Evolutionary conservation across 2,888 invertebrate genomes (phyloP).

Genomic region (Coremacera marginata): DNA sequence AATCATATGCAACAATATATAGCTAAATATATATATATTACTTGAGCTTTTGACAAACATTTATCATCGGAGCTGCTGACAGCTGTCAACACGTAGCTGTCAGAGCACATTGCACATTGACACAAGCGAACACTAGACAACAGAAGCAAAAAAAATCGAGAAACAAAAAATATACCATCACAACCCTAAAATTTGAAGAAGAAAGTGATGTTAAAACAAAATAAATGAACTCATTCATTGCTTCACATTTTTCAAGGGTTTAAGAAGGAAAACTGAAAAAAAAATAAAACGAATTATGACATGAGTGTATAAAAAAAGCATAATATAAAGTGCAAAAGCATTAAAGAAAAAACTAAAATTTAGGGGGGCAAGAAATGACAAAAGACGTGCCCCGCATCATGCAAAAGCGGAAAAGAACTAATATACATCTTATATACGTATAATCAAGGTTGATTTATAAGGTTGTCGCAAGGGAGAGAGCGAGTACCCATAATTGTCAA

Average conservation of each 20-base stretch:
- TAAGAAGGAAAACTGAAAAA: slow-evolving; percentile 14
- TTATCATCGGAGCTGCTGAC: slow-evolving; percentile 62
- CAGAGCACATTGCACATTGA: slow-evolving; percentile 45
- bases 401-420: neutral
- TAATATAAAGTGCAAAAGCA: slow-evolving; percentile 37
- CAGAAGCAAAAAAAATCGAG: slow-evolving; percentile 19
- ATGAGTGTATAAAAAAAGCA: slow-evolving; percentile 21
- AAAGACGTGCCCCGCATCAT: slow-evolving; percentile 34
- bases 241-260: slow-evolving; percentile 11
- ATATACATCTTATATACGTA: slow-evolving; percentile 20
- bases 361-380: slow-evolving; percentile 40
- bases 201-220: slow-evolving; percentile 11
- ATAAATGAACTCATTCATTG: slow-evolving; percentile 30
- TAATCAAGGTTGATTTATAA: no score
- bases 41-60: slow-evolving; percentile 56
- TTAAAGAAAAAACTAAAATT: slow-evolving; percentile 40
- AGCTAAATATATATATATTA: neutral
- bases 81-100: slow-evolving; percentile 58
- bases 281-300: slow-evolving; percentile 23
- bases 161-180: slow-evolving; percentile 23
- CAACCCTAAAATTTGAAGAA: neutral
- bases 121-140: slow-evolving; percentile 31
- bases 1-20: slow-evolving; percentile 15
- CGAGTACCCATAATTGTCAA: no score
- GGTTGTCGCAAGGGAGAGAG: no score